Evolutionary conservation across 2,797 vertebrate genomes (phyloP), one percentile per base, ranked within the genome.

Genomic region (Hafferia zeledoni): DNA sequence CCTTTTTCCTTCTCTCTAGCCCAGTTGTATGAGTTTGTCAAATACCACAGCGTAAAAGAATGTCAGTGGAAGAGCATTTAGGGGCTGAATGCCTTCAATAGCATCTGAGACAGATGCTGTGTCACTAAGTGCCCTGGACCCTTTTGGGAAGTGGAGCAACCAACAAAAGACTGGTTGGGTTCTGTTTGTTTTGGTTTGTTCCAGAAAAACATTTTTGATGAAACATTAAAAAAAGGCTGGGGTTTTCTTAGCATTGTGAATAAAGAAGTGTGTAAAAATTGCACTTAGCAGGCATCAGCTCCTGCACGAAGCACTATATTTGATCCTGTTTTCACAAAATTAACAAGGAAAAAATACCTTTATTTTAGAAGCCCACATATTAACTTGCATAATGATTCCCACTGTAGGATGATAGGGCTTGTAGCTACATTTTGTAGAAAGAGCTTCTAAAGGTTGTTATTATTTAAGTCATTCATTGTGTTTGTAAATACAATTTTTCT

Each of bases 111-210:
- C 83, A 94, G 93, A 95, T 90, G 75, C 63, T 84, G 41, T 83
- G 86, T 86, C 69, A 56, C 56, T 41, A 82, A 94, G 80, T 82
- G 89, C 72, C 92, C 17, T 6, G 52, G 79, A 79, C 18, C 39
- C 75, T 93, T 96, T 94, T 31, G 60, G 63, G 63, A 96, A 89
- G 85, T 90, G 47, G 23, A 76, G 56, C 17, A 2, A 88, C 59
- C 47, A 75, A 86, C 88, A 81, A 95, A 93, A 91, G 81, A 74
- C 83, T 0, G 9, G 35, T 68, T 94, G 68, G 65, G 46, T 91
- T 93, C 75, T 95, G 75, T 92, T 94, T 91, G 67, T 92, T 97
- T 95, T 92, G 65, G 41, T 95, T 94, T 92, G 70, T 88, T 87
- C 53, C 71, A 93, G 64, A 94, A 89, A 80, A 92, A 80, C 52